Evolutionary conservation across 1,140 invertebrate genomes (phyloP), one percentile per base, ranked within the genome.

Genomic region (Diabrotica undecimpunctata): DNA sequence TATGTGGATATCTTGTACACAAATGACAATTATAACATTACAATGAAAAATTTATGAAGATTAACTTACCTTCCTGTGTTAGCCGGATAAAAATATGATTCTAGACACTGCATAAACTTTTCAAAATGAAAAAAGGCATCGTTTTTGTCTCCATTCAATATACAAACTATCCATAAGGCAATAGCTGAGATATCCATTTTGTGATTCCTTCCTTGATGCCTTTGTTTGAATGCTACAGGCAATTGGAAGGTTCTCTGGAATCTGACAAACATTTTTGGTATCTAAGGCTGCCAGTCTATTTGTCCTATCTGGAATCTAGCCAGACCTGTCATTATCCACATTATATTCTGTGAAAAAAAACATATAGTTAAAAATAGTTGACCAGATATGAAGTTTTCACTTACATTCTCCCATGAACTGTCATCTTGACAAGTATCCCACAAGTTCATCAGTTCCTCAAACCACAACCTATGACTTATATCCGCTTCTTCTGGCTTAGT

Each of bases 81-180:
- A 0, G 94, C 94, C 58, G 93, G 92, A 81, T 97, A 91, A 73
- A 90, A 88, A 80, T 94, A 97, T 7, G 92, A 94, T 77, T 95
- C 91, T 3, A 96, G 79, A 0, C 91, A 87, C 70, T 88, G 89
- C 70, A 97, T 87, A 74, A 97, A 88, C 66, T 90, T 89, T 59
- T 88, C 85, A 35, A 97, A 80, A 77, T 95, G 87, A 50, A 85
- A 84, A 74, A 94, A 87, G 7, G 88, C 85, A 72, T 83, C 81
- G 53, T 83, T 80, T 41, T 81, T 79, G 9, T 81, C 80, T 52
- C 77, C 79, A 68, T 83, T 83, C 53, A 89, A 80, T 66, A 83
- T 84, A 69, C 86, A 83, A 2, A 90, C 84, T 63, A 93, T 91
- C 88, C 90, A 93, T 10, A 81, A 76, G 0, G 87, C 83, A 36